Base-by-base conservation (phyloP, 2,888 invertebrate genomes). In the Rhagophthalmus giganteus region DNA sequence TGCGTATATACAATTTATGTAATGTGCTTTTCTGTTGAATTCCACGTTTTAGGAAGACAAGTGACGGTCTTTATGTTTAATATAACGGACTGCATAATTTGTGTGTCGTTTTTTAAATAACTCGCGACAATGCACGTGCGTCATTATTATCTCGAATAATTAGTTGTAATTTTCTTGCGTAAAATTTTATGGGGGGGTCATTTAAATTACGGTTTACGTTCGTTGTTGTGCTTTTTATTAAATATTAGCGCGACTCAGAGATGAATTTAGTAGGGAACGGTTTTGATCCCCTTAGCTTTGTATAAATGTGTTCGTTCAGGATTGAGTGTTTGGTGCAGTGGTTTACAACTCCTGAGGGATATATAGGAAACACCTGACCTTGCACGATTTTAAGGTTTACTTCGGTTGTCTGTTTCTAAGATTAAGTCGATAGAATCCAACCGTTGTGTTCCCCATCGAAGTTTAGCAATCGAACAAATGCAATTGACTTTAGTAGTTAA, bases 401-500 rank as follows among this genome's bases (percentile, higher is more conserved):
- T 32, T 40, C 30, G 24, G 13, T 48, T 14, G 34, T 35, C 41
- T 34, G 42, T 48, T 40, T 35, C 31, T 35, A 44, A 50, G 44
- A 42, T 32, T 45, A 45, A 39, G 46, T 27, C 45, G 20, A 38
- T 25, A 26, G 20, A 13, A 44, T 37, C 28, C 16, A 24, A 26
- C 15, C 20, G 54, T 54, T 61, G 58, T 55, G 56, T 40, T 57
- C 50, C 40, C 33, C 51, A 45, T 46, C 59, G 62, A 64, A 66
- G 61, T 63, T 62, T 62, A 59, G 60, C 63, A 63, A 62, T 64
- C 62, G 62, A 56, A 57, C 62, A 55, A 63, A 59, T 61, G 64
- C 63, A 60, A 64, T 63, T 59, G 62, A 58, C 63, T 62, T 59
- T 55, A 58, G 47, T 64, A 60, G 64, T 67, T 68, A 68, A 67